Base-by-base conservation (phyloP, 2,113 vertebrate genomes). In the Tachysurus vachellii region DNA sequence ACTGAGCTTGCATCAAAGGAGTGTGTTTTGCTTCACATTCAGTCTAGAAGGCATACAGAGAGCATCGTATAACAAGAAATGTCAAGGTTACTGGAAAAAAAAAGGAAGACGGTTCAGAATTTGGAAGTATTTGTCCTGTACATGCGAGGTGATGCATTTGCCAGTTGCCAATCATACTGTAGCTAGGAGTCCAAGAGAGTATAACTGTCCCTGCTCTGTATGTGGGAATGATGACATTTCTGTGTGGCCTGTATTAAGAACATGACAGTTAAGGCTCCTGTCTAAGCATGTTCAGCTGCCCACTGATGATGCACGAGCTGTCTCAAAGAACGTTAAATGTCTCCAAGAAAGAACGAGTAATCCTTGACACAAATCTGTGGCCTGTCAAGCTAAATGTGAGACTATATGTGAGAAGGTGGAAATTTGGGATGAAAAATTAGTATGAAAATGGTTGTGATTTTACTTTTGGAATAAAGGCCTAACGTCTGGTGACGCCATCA, bases 1-100 rank as follows among this genome's bases (percentile, higher is more conserved):
- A 83, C 79, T 76, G 71, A 61, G 82, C 82, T 71, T 87, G 61
- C 85, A 88, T 85, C 87, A 87, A 85, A 88, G 88, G 31, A 79
- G 80, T 84, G 76, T 57, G 80, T 85, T 87, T 71, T 64, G 44
- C 73, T 71, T 87, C 86, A 83, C 80, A 75, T 88, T 86, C 80
- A 70, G 54, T 86, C 73, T 79, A 79, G 50, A 26, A 79, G 75
- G 75, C 75, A 79, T 56, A 28, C 50, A 8, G 13, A 28, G 75
- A 79, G 47, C 44, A 77, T 77, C 50, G 17, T 54, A 54, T 54
- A 79, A 79, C n/a, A n/a, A 17, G 50, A 79, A 79, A 79, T 79
- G 75, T 54, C 50, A 79, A 79, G 75, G 75, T 79, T 28, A 79
- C 50, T 50, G 47, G 8, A 9, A n/a, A 36, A 54, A 79, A n/a